Evolutionary conservation across 2,797 vertebrate genomes (phyloP).

Genomic region (Acanthopagrus latus): DNA sequence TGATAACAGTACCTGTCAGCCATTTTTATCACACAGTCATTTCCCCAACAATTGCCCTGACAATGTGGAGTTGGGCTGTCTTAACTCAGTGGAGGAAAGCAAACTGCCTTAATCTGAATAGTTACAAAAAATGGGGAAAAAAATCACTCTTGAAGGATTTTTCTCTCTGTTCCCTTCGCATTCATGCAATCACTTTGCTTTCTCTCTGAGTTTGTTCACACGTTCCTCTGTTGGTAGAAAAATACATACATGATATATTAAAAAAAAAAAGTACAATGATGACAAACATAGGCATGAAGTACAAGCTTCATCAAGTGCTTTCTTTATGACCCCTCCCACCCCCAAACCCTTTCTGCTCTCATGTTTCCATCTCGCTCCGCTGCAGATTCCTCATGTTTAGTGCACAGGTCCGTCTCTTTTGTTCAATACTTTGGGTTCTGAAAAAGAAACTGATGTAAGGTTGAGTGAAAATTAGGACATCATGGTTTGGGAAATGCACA

Average conservation of each 20-base stretch:
- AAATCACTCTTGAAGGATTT: conserved; percentile 35
- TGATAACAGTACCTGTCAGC: conserved; percentile 85
- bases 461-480: conserved; percentile 22
- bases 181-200: conserved; percentile 68
- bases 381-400: conserved; percentile 49
- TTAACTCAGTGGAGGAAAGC: conserved; percentile 52
- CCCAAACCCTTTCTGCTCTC: background rate
- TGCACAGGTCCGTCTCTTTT: conserved; percentile 45
- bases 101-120: conserved; percentile 52
- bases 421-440: conserved; percentile 53
- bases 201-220: conserved; percentile 62
- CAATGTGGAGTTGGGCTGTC: conserved; percentile 38
- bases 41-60: conserved; percentile 50
- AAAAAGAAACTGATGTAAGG: conserved; percentile 15
- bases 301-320: conserved; percentile 82
- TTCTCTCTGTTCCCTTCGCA: conserved; percentile 69
- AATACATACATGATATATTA: conserved; percentile 84
- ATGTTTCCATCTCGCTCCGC: conserved; percentile 13
- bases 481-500: conserved; percentile 34
- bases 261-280: conserved; percentile 76
- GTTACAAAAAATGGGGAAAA: conserved; percentile 22
- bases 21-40: conserved; percentile 77
- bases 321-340: conserved; percentile 54
- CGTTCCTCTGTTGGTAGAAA: conserved; percentile 82
- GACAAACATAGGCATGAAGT: conserved; percentile 79